Base-by-base conservation (phyloP, 2,113 vertebrate genomes). In the Nyctibius bracteatus region DNA sequence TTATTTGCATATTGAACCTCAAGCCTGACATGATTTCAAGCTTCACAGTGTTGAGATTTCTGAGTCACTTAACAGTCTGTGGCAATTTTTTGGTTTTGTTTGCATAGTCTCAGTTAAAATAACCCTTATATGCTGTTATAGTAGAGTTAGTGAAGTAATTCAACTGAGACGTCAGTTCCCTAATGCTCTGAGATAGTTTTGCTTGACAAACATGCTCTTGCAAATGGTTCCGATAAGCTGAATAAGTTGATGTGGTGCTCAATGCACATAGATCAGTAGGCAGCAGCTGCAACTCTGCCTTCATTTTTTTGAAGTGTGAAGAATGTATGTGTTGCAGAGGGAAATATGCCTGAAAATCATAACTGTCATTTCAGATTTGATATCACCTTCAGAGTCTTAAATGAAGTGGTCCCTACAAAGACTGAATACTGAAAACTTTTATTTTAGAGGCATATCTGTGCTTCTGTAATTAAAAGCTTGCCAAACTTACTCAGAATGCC, bases 141-240 rank as follows among this genome's bases (percentile, higher is more conserved):
- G 83, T 81, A 89, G 80, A 94, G 52, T 78, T 84, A 73, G 73
- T 70, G 73, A 94, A 94, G 25, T 87, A 89, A 94, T 93, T 72
- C 73, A 86, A 88, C 79, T 74, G 80, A 81, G 66, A 92, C 23
- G 17, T 63, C 58, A 90, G 73, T 83, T 92, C 88, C 54, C 49
- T 94, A 93, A 83, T 91, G 85, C 63, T 95, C 52, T 92, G 75
- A 97, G 95, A 97, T 97, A 96, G 96, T 95, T 98, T 96, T 97
- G 81, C 96, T 96, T 96, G 95, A 98, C 94, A 95, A 96, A 96
- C 66, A 88, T 82, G 54, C 80, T 97, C 88, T 93, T 97, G 87
- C 65, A 95, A 91, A 88, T 1, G 44, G 61, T 94, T 97, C 81
- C 23, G 62, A 92, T 95, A 96, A 96, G 89, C 94, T 90, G 72